Conservation (phyloP, 2,888 invertebrate species). For the Ditylenchus weischeri region DNA sequence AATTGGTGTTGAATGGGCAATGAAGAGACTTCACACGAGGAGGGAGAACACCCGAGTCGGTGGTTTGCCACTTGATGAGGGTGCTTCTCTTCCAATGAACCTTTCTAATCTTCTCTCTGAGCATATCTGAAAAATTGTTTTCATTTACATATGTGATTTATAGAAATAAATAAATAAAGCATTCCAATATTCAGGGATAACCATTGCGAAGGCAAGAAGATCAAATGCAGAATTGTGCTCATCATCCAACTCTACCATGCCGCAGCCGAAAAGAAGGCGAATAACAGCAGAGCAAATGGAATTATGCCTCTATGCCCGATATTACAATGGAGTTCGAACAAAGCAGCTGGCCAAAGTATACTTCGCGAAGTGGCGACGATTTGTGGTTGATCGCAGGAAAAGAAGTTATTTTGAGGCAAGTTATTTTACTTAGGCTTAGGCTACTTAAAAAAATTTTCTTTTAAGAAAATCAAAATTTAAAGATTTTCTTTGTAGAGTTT, state of each 20-base stretch:
- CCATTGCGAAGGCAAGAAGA: too few relatives aligned
- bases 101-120: conserved; percentile 9
- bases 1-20: background rate
- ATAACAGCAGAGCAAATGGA: conserved; percentile 10
- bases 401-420: background rate
- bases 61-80: background rate
- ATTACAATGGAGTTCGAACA: background rate
- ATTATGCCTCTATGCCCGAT: background rate
- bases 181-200: too few relatives aligned
- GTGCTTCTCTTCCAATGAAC: background rate
- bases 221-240: too few relatives aligned
- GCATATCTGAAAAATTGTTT: background rate
- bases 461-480: too few relatives aligned
- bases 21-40: background rate
- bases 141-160: too few relatives aligned
- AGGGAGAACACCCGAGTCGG: background rate
- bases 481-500: too few relatives aligned
- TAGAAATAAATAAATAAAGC: too few relatives aligned
- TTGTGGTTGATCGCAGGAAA: background rate
- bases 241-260: background rate
- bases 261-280: background rate
- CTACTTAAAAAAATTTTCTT: too few relatives aligned
- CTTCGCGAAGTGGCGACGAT: conserved; percentile 6
- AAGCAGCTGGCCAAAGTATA: background rate
- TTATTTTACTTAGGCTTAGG: background rate